Conservation (phyloP, 2,888 invertebrate genomes). For the Perizoma affinitatum region DNA sequence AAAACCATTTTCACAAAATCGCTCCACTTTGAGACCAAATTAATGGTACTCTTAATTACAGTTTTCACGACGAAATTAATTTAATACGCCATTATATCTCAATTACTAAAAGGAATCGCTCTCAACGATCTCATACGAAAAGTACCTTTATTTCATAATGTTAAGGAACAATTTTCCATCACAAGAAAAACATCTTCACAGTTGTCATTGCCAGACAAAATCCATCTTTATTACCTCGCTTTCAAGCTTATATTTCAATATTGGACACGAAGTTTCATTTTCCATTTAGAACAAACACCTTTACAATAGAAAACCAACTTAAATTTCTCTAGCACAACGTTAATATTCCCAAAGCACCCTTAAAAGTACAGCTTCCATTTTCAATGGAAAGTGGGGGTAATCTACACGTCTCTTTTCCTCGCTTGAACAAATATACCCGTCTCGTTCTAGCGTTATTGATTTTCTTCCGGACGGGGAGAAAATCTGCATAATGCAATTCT, state of each 20-base stretch:
- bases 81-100: conserved; percentile 28
- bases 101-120: conserved; percentile 29
- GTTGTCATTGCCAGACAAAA: conserved; percentile 10
- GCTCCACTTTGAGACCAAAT: not conserved
- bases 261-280: conserved; percentile 2
- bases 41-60: conserved; percentile 25
- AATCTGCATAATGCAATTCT: conserved; percentile 43
- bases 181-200: conserved; percentile 9
- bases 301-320: too few relatives aligned
- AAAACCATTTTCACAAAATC: conserved; percentile 2
- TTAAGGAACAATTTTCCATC: conserved; percentile 10
- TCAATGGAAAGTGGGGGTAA: conserved; percentile 20
- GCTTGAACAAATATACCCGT: conserved; percentile 28
- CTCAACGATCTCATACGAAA: conserved; percentile 7
- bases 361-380: conserved; percentile 30
- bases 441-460: conserved; percentile 40
- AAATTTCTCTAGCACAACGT: not conserved
- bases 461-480: conserved; percentile 35
- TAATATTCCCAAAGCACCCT: conserved; percentile 1
- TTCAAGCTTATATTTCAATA: conserved; percentile 13
- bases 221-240: not conserved
- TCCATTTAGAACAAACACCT: conserved; percentile 7
- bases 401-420: conserved; percentile 24
- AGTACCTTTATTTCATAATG: conserved; percentile 1
- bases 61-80: conserved; percentile 31